Evolutionary conservation across 1,140 invertebrate genomes (phyloP), one percentile per base, ranked within the genome.

Genomic region (Pachyrhynchus sulphureomaculatus): DNA sequence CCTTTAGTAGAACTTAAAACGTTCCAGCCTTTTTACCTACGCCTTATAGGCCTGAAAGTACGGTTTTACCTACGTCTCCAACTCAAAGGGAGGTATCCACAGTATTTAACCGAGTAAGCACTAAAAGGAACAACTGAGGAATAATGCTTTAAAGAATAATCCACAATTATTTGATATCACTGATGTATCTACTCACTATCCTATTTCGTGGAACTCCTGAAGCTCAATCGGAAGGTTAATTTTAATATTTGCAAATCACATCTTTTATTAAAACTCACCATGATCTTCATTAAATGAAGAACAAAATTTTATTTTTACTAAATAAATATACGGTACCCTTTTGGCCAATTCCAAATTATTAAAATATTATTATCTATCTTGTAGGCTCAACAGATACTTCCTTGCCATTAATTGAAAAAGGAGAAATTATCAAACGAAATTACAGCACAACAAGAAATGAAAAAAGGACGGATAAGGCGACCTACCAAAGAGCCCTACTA

Each of bases 121-220:
- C 56, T 17, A 66, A 66, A 56, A 59, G 64, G 42, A 70, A 67
- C 53, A 53, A 10, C 48, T 62, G 26, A 56, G 54, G 15, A 51
- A 61, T 26, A 58, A 56, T 48, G 47, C 51, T 18, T 37, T 55
- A 18, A 66, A 57, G 6, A 65, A 61, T 0, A 66, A 69, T 57
- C 66, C 66, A 15, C 41, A 61, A n/a, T 72, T 68, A 47, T 76
- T 70, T 53, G 68, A 72, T 47, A 66, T 76, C 15, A 76, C 75
- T 60, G 75, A 76, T 59, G 75, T 76, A 18, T 75, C 73, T 2
- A 76, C 75, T 17, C 75, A 76, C 69, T 76, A 71, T 68, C 75
- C 75, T 1, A 71, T 76, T n/a, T 45, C 52, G 74, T 17, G 68
- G 71, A 26, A 67, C 44, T 24, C 72, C 73, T 1, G 67, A 68